These are phyloP conservation scores for Peromyscus nudipes DNA, from an alignment of 2,797 vertebrate genomes.

Conservation along the genomic window DNA sequence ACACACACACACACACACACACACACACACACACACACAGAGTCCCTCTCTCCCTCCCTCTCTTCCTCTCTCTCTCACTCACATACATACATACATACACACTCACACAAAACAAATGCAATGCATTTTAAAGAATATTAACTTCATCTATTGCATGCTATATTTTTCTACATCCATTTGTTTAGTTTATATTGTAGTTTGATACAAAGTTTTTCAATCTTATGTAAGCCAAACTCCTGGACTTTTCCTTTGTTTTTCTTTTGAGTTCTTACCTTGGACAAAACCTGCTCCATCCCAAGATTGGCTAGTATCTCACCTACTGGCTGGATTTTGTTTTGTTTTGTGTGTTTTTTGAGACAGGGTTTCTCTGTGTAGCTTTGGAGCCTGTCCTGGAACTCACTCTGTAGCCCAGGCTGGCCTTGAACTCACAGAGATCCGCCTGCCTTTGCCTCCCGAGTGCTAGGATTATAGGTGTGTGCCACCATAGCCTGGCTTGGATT, in stretches of 20 bases:
- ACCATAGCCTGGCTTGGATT: neutral
- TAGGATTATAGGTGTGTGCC: too few species aligned
- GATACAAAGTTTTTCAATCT: constrained; percentile 36
- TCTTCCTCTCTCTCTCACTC: neutral
- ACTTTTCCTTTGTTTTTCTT: constrained; percentile 12
- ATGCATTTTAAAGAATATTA: constrained; percentile 39
- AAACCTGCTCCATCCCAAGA: neutral
- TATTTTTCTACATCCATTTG: constrained; percentile 12
- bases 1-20: neutral
- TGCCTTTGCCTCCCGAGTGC: too few species aligned
- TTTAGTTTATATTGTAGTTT: constrained; percentile 15
- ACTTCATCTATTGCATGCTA: constrained; percentile 21
- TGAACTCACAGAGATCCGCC: too few species aligned
- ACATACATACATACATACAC: neutral
- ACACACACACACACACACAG: neutral
- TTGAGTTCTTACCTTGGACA: constrained; percentile 33
- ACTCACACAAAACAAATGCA: neutral
- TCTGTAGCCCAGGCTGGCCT: too few species aligned
- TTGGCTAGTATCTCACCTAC: neutral
- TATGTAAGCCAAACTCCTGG: neutral
- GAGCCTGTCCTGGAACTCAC: too few species aligned
- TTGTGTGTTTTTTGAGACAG: too few species aligned
- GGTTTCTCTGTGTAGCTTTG: too few species aligned
- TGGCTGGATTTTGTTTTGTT: neutral
- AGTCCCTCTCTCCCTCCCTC: too few species aligned